phyloP scores from a whole-genome alignment of 1,140 invertebrate species.

The Ceratina japonica region DNA sequence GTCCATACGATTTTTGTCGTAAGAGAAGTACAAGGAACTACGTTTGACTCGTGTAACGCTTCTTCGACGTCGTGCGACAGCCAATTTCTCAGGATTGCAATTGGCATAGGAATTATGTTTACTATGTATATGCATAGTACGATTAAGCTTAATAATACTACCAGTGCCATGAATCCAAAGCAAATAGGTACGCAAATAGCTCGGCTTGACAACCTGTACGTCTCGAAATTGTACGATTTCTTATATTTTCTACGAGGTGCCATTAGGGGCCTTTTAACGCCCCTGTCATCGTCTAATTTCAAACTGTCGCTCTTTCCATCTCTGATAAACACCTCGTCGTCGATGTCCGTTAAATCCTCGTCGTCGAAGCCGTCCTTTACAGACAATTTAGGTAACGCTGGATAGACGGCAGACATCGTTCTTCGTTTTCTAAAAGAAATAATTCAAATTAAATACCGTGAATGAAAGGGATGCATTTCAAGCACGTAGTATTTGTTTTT shows the following conservation, averaged over 20 bases:
- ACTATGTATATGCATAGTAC: conserved; percentile 83
- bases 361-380: conserved; percentile 80
- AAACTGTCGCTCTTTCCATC: conserved; percentile 83
- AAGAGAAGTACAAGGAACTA: conserved; percentile 85
- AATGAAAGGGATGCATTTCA: too few relatives aligned
- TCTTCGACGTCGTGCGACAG: conserved; percentile 66
- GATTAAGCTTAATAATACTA: conserved; percentile 82
- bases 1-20: conserved; percentile 86
- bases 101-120: conserved; percentile 83
- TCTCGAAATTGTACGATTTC: conserved; percentile 74
- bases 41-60: conserved; percentile 62
- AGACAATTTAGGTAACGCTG: conserved; percentile 67
- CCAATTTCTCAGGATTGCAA: conserved; percentile 82
- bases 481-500: too few relatives aligned
- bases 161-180: conserved; percentile 82
- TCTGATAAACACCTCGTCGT: conserved; percentile 88
- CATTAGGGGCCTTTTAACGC: conserved; percentile 88
- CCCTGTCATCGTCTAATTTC: conserved; percentile 85
- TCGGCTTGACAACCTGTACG: conserved; percentile 80
- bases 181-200: conserved; percentile 82
- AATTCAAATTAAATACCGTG: too few relatives aligned
- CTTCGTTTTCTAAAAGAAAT: conserved; percentile 9
- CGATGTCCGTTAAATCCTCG: conserved; percentile 84
- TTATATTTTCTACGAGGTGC: conserved; percentile 83
- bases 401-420: conserved; percentile 59